Base-by-base conservation (phyloP, 2,797 vertebrate genomes). In the Alauda arvensis region DNA sequence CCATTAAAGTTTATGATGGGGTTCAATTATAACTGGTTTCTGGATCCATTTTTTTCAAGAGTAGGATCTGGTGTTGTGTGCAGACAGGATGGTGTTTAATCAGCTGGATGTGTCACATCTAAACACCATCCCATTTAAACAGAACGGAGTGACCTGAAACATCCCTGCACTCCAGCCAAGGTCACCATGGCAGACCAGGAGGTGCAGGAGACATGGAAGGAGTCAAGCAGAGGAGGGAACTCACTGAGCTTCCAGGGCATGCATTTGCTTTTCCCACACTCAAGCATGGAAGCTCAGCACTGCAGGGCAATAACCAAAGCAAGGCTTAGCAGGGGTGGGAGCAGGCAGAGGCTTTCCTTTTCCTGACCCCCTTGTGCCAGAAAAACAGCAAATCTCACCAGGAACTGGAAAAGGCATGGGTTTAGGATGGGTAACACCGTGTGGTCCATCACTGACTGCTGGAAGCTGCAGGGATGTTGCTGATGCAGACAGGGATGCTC, bases 381-480 rank as follows among this genome's bases (percentile, higher is more conserved):
- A 49, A 71, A 33, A 78, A 3, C 0, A 0, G 46, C 51, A 45
- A 23, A 77, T 46, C 11, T 34, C 17, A 4, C 25, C 18, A 4
- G 1, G 23, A 61, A 12, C 1, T 39, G 68, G 39, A 26, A 40
- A 31, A 59, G 43, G 34, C 31, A 0, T 7, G 4, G 55, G 4
- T n/a, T 63, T 10, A 4, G 61, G 49, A 16, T 26, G n/a, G 26
- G 18, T 24, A 14, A 33, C 1, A 2, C 40, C 3, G 0, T 7
- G 4, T 0, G 1, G 23, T 45, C 43, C 19, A 3, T 43, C 3
- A 0, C 26, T 11, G 51, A 4, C 34, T 6, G 9, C 45, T 33
- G 56, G 52, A 31, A 72, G 24, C 60, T 14, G 48, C 20, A 28
- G 56, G 56, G 40, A 18, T 25, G 51, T 17, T 42, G 17, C 7